These are phyloP conservation scores for Oxystoma pomonae DNA, from an alignment of 2,888 invertebrate genomes.

Conservation along the genomic window DNA sequence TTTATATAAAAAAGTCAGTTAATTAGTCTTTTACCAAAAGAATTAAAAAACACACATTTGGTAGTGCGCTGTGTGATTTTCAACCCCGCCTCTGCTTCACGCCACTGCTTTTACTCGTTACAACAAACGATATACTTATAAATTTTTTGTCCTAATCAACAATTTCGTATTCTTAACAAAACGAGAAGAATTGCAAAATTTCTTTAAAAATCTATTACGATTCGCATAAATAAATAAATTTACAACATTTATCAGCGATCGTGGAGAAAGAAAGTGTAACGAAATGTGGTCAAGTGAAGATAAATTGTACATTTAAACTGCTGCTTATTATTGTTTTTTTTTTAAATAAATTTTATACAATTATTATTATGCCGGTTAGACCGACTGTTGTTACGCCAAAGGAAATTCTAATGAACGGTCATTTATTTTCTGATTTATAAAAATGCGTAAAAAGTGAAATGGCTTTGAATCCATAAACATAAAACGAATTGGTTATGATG, in stretches of 20 bases:
- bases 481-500: too few relatives aligned
- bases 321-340: not conserved
- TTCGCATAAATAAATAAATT: not conserved
- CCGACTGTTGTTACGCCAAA: not conserved
- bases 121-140: too few relatives aligned
- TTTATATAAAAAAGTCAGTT: too few relatives aligned
- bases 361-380: not conserved
- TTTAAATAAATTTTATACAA: not conserved
- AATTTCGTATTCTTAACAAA: not conserved
- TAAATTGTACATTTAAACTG: not conserved
- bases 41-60: too few relatives aligned
- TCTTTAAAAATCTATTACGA: not conserved
- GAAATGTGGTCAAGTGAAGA: not conserved
- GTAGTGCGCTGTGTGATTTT: too few relatives aligned
- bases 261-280: not conserved
- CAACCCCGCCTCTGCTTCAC: too few relatives aligned
- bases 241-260: not conserved
- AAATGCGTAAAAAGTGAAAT: not conserved
- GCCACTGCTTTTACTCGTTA: too few relatives aligned
- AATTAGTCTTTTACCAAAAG: too few relatives aligned
- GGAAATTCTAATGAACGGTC: not conserved
- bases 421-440: not conserved
- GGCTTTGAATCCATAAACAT: too few relatives aligned
- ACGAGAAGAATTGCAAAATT: not conserved
- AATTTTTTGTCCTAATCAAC: too few relatives aligned